Percentiles rank a stretch among this genome's conserved stretches.
These are phyloP conservation scores for Pteronura brasiliensis DNA, from an alignment of 2,113 vertebrate species.

Conservation along the genomic window DNA sequence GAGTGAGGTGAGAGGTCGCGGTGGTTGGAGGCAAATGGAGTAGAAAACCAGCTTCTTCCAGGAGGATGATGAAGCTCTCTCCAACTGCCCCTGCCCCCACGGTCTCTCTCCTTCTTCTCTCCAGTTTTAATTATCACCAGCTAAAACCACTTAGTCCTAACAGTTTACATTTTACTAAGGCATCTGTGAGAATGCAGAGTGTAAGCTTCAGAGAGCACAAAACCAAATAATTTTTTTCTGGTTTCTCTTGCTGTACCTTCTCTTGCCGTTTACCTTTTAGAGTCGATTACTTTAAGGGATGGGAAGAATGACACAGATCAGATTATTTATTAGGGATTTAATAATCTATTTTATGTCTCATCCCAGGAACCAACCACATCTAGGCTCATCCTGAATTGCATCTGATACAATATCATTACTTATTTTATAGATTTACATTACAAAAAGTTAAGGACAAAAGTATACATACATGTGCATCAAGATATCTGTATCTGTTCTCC, in stretches of 20 bases:
- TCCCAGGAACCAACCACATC: not conserved
- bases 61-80: not conserved
- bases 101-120: not conserved
- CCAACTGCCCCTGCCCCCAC: not conserved
- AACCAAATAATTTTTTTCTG: not conserved
- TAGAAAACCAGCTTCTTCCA: constrained; percentile 28
- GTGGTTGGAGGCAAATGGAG: not conserved
- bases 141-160: constrained; percentile 61
- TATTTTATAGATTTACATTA: not conserved
- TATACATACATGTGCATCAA: not conserved
- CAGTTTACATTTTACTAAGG: not conserved
- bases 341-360: not conserved
- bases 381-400: not conserved
- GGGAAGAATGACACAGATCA: not conserved
- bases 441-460: not conserved
- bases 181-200: not conserved
- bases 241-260: constrained; percentile 6
- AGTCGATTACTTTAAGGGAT: not conserved
- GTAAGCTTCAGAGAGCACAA: not conserved
- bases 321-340: not conserved
- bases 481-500: not conserved
- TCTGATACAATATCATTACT: not conserved
- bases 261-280: not conserved
- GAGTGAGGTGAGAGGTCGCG: not conserved
- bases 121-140: constrained; percentile 49